Evolutionary conservation across 2,797 vertebrate species (phyloP).

Genomic region (Lophius americanus): DNA sequence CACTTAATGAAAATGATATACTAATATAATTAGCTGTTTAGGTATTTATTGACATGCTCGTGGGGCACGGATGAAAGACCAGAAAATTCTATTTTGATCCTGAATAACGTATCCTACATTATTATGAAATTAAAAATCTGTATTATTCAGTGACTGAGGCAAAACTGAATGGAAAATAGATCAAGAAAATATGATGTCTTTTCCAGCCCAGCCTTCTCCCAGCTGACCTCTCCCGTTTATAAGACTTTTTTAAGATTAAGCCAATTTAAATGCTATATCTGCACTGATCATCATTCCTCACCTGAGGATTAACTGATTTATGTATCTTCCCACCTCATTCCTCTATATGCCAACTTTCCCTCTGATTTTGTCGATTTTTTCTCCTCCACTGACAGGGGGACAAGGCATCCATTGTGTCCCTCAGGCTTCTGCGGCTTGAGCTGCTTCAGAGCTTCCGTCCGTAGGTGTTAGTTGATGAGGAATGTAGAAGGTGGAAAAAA

Average conservation of each 20-base stretch:
- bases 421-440: conserved; percentile 4
- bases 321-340: conserved; percentile 13
- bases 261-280: background rate
- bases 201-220: too few species aligned
- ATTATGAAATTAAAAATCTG: too few species aligned
- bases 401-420: conserved; percentile 50
- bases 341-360: conserved; percentile 6
- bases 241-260: too few species aligned
- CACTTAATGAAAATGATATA: too few species aligned
- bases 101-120: background rate
- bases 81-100: background rate
- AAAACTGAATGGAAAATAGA: background rate
- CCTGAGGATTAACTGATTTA: background rate
- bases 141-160: background rate
- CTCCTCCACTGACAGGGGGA: conserved; percentile 18
- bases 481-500: conserved; percentile 49
- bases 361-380: conserved; percentile 16
- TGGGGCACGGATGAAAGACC: too few species aligned
- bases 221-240: background rate
- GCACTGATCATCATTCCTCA: conserved; percentile 13
- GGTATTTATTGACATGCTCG: too few species aligned
- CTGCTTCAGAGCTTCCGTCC: conserved; percentile 33
- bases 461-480: conserved; percentile 58
- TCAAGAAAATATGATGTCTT: background rate
- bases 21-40: too few species aligned